Base-by-base conservation (phyloP, 2,888 invertebrate genomes). In the Diloba caeruleocephala region DNA sequence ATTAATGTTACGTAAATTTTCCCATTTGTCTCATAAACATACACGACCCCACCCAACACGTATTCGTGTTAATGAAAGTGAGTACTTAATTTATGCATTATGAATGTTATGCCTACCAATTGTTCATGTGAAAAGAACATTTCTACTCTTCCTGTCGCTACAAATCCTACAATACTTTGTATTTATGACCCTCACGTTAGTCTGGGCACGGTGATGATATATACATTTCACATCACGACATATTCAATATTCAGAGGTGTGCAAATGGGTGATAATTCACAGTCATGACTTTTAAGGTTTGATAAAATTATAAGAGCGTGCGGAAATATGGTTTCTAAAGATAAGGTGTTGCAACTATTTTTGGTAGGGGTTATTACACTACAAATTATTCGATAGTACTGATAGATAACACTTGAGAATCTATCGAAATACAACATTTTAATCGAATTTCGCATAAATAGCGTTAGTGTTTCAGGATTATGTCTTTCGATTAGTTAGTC, bases 31-130 rank as follows among this genome's bases (percentile, higher is more conserved):
- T 19, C 19, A 19, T 19, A 19, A 19, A 19, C 19, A 19, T 19
- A 5, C 19, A 3, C 5, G 5, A 19, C 5, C 2, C 5, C 5
- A 19, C 2, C 9, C 19, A 26, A 17, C 7, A 10, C 7, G 8
- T 31, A 62, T 36, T 53, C 63, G 56, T 63, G 36, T 38, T 19
- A 28, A 33, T 13, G 43, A 10, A 29, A 63, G 21, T 56, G 38
- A 63, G 34, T 43, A 29, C 10, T n/a, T n/a, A n/a, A n/a, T n/a
- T n/a, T n/a, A n/a, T n/a, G 38, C 25, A 17, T 43, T 43, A 39
- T 17, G 15, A 25, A 15, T 12, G 38, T 28, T 17, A 42, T 19
- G 19, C 33, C 6, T 10, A 6, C 7, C 6, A 21, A 6, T 6
- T 19, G 13, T 29, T 43, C 37, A 43, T 29, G 57, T 25, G 38